Conservation (phyloP, 2,113 vertebrate species). For the Oryzias javanicus region DNA sequence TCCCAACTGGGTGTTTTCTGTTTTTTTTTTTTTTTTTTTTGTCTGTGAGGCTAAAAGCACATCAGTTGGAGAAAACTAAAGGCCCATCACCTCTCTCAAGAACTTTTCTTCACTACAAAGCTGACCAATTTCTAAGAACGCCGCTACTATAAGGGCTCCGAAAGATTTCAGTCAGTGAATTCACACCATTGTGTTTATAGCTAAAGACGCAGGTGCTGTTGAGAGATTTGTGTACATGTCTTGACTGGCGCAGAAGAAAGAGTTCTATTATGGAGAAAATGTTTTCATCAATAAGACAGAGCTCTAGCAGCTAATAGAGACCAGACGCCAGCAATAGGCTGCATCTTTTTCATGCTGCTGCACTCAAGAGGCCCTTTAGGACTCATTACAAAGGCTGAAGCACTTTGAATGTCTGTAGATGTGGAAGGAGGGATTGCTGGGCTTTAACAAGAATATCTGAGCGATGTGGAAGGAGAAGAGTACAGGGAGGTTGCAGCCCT, state of each 20-base stretch:
- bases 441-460: slow-evolving; percentile 31
- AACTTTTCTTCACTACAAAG: not conserved
- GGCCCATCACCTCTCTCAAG: not conserved
- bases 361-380: slow-evolving; percentile 66
- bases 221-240: slow-evolving; percentile 25
- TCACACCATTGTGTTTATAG: slow-evolving; percentile 4
- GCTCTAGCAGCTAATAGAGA: slow-evolving; percentile 46
- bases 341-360: slow-evolving; percentile 56
- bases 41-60: not conserved
- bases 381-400: slow-evolving; percentile 57
- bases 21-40: not conserved
- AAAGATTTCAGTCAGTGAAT: slow-evolving; percentile 7
- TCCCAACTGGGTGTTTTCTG: too few relatives aligned
- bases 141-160: not conserved
- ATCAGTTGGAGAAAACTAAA: slow-evolving; percentile 1
- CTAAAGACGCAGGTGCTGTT: slow-evolving; percentile 7
- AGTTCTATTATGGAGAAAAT: slow-evolving; percentile 37
- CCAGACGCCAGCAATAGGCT: slow-evolving; percentile 36
- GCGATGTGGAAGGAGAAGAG: slow-evolving; percentile 5
- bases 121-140: too few relatives aligned
- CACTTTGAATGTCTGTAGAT: slow-evolving; percentile 54
- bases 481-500: slow-evolving; percentile 1
- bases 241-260: slow-evolving; percentile 33
- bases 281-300: slow-evolving; percentile 50
- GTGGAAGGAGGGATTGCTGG: slow-evolving; percentile 34